Percentiles rank a stretch among this genome's conserved stretches.
These are phyloP conservation scores for Diplodus puntazzo DNA, from an alignment of 2,797 vertebrate genomes.

Conservation along the genomic window DNA sequence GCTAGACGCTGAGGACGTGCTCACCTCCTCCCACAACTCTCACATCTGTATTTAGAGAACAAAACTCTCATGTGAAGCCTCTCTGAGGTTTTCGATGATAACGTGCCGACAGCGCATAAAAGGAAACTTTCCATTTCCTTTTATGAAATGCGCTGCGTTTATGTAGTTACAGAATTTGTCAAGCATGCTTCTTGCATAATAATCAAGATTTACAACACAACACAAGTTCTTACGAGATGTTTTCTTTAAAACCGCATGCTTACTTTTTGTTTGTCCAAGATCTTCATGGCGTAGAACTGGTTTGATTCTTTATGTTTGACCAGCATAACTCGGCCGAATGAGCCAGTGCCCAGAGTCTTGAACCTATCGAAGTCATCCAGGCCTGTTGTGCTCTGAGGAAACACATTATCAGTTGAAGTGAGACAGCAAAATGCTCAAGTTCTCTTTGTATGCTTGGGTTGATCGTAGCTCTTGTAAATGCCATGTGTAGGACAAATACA, in stretches of 20 bases:
- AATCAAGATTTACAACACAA: not conserved
- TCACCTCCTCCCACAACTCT: constrained; percentile 52
- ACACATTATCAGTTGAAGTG: constrained; percentile 38
- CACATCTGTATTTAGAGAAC: constrained; percentile 67
- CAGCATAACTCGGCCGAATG: constrained; percentile 98
- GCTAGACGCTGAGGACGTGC: not conserved
- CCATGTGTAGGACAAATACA: constrained; percentile 19
- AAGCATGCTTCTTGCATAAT: constrained; percentile 5
- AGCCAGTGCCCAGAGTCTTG: constrained; percentile 98
- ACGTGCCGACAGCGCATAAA: constrained; percentile 2
- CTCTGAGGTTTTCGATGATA: constrained; percentile 64
- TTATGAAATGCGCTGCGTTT: constrained; percentile 27
- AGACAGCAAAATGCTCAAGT: constrained; percentile 15
- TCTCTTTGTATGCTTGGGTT: not conserved
- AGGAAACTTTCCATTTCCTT: constrained; percentile 76
- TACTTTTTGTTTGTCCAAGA: constrained; percentile 99
- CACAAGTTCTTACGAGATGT: not conserved
- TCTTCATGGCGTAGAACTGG: constrained; percentile 99
- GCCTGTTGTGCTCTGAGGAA: constrained; percentile 92
- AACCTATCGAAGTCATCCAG: constrained; percentile 98
- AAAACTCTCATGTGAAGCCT: constrained; percentile 46
- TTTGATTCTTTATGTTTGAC: constrained; percentile 98
- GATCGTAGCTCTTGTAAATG: not conserved
- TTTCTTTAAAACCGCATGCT: constrained; percentile 55
- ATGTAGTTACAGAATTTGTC: constrained; percentile 9